Evolutionary conservation across 2,888 invertebrate genomes (phyloP).

Genomic region (Cylindroiulus punctatus): DNA sequence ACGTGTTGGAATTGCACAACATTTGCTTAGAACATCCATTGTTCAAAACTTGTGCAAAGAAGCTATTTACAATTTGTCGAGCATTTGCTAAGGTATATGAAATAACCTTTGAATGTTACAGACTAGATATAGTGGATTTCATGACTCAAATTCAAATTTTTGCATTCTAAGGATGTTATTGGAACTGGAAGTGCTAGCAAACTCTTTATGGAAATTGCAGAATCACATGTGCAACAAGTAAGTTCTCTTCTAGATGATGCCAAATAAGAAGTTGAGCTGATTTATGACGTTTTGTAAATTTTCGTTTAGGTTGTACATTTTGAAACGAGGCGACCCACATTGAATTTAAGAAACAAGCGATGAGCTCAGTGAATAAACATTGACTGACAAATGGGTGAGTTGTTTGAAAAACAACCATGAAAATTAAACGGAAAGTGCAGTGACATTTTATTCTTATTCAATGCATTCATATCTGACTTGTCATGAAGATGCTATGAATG

Average conservation of each 20-base stretch:
- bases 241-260: not conserved
- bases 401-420: not conserved
- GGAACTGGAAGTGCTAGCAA: conserved; percentile 53
- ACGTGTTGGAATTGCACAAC: conserved; percentile 59
- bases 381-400: not conserved
- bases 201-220: conserved; percentile 51
- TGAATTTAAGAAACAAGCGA: conserved; percentile 15
- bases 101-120: not conserved
- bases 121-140: not conserved
- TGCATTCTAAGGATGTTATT: conserved; percentile 50
- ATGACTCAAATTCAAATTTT: not conserved
- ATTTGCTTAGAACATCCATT: conserved; percentile 56
- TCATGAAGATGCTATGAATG: no score
- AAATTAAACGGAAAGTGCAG: not conserved
- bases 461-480: no score
- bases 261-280: not conserved
- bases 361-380: not conserved
- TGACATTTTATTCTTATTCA: not conserved
- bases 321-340: not conserved
- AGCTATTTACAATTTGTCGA: conserved; percentile 59
- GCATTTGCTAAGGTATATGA: conserved; percentile 58
- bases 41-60: conserved; percentile 59
- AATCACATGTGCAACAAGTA: conserved; percentile 55
- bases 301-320: conserved; percentile 52
- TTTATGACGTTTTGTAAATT: conserved; percentile 1